A percentile compares a stretch with the other conserved stretches of the same genome.
Evolutionary conservation across 2,888 invertebrate genomes (phyloP).

Genomic region (Cantharis rufa): DNA sequence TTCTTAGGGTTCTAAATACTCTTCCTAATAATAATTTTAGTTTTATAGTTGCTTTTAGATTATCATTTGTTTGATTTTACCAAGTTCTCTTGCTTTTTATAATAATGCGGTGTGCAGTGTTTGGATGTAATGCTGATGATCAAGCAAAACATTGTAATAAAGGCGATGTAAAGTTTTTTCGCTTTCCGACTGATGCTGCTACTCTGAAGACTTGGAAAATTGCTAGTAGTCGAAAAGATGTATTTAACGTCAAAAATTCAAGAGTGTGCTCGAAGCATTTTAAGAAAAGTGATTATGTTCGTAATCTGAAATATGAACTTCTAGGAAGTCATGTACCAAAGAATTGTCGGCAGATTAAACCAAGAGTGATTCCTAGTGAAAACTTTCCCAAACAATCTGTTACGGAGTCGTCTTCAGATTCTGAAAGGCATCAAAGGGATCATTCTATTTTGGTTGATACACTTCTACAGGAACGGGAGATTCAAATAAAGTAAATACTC

Average conservation of each 20-base stretch:
- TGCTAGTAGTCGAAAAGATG: background rate
- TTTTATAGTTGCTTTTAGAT: too few species aligned
- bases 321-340: background rate
- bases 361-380: too few species aligned
- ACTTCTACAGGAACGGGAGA: too few species aligned
- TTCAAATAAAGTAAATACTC: too few species aligned
- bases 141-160: background rate
- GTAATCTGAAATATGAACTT: background rate
- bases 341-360: background rate
- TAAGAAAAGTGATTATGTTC: background rate
- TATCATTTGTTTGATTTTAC: too few species aligned
- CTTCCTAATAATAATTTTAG: too few species aligned
- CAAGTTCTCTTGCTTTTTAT: too few species aligned
- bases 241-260: background rate
- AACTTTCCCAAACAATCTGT: too few species aligned
- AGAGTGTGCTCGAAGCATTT: background rate
- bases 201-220: background rate
- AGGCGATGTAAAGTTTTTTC: background rate
- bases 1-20: too few species aligned
- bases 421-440: too few species aligned
- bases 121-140: background rate
- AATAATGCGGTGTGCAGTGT: slow-evolving; percentile 6
- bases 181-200: background rate
- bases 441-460: too few species aligned
- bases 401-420: too few species aligned